Percentiles rank a stretch among this genome's conserved stretches.
These are phyloP conservation scores for Vireo altiloquus DNA, from an alignment of 2,113 vertebrate genomes.

Conservation along the genomic window DNA sequence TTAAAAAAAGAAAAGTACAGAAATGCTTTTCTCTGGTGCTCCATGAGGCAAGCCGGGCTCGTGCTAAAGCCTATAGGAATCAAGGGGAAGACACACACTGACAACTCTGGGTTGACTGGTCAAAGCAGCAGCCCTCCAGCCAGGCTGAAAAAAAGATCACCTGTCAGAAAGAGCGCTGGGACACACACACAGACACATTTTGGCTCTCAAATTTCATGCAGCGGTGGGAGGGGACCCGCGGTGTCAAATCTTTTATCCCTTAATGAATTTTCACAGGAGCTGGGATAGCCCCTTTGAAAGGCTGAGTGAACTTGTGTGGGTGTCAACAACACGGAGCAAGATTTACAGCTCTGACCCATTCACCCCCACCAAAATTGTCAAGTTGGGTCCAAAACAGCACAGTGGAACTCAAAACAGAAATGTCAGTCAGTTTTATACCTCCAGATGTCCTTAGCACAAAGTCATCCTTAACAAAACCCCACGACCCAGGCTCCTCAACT, in stretches of 20 bases:
- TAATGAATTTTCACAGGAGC: conserved; percentile 60
- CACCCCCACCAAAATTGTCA: conserved; percentile 54
- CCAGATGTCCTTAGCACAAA: conserved; percentile 62
- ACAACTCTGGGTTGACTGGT: conserved; percentile 1
- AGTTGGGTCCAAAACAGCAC: conserved; percentile 47
- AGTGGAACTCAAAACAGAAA: conserved; percentile 27
- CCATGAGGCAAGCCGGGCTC: background rate
- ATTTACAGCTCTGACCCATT: conserved; percentile 63
- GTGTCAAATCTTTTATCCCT: conserved; percentile 54
- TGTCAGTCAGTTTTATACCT: conserved; percentile 57
- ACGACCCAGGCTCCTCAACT: conserved; percentile 4
- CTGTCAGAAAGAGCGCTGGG: conserved; percentile 22
- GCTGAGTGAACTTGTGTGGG: conserved; percentile 57
- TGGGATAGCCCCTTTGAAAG: conserved; percentile 56
- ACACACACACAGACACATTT: conserved; percentile 42
- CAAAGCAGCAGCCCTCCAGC: conserved; percentile 19
- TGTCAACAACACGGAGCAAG: conserved; percentile 31
- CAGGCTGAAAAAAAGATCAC: conserved; percentile 38
- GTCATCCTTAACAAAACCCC: conserved; percentile 46
- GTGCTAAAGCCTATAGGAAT: background rate
- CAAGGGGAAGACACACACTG: background rate
- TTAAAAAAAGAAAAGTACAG: conserved; percentile 39
- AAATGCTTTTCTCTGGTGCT: conserved; percentile 6
- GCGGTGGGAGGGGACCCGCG: background rate
- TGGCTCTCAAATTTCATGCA: conserved; percentile 36